These are phyloP conservation scores for Danaus melanippus DNA, from an alignment of 1,140 invertebrate genomes.

Conservation along the genomic window DNA sequence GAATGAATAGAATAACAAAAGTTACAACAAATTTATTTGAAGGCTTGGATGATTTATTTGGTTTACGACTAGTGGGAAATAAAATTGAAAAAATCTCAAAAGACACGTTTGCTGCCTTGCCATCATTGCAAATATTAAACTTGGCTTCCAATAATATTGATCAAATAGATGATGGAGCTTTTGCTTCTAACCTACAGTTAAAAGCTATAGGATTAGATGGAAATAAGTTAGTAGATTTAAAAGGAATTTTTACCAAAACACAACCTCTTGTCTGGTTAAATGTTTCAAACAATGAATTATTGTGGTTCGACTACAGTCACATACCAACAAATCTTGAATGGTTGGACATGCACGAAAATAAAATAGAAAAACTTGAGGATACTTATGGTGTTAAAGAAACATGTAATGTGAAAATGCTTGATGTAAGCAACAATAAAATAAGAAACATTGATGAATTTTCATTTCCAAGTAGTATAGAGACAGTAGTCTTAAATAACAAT, in stretches of 20 bases:
- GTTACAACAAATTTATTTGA: conserved; percentile 76
- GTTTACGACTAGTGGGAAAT: conserved; percentile 78
- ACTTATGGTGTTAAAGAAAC: conserved; percentile 83
- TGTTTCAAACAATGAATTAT: conserved; percentile 79
- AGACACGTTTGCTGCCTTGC: conserved; percentile 77
- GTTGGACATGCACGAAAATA: conserved; percentile 81
- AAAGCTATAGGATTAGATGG: conserved; percentile 79
- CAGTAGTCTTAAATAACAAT: conserved; percentile 84
- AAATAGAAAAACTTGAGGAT: conserved; percentile 79
- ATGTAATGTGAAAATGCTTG: conserved; percentile 84
- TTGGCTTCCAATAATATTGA: conserved; percentile 79
- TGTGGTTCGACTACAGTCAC: conserved; percentile 80
- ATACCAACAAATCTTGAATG: conserved; percentile 79
- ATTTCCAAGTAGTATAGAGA: conserved; percentile 83
- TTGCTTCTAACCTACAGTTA: conserved; percentile 77
- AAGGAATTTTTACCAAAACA: conserved; percentile 78
- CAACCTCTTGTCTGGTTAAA: conserved; percentile 81
- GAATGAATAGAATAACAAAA: conserved; percentile 82
- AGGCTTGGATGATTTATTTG: conserved; percentile 77
- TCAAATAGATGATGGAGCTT: conserved; percentile 78
- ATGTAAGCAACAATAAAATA: conserved; percentile 83
- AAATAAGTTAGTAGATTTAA: conserved; percentile 79
- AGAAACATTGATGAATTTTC: conserved; percentile 78
- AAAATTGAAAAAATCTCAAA: conserved; percentile 78
- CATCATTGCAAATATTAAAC: conserved; percentile 79